phyloP scores from a whole-genome alignment of 2,113 vertebrate genomes.

The Cephalophus harveyi region DNA sequence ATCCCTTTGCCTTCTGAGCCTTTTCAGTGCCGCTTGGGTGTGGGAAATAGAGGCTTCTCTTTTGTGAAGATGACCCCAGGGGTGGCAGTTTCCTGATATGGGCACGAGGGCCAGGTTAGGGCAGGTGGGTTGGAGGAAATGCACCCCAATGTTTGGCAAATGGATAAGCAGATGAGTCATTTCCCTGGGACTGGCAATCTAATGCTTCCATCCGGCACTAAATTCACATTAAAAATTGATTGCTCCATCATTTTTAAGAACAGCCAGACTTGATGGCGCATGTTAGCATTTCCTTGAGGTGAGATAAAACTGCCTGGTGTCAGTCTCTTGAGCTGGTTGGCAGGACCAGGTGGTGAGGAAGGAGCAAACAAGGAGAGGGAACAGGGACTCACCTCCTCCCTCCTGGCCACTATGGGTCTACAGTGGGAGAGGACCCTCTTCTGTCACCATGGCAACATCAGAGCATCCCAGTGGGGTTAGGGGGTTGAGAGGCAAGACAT shows the following conservation, averaged over 20 bases:
- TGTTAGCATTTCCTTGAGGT: constrained; percentile 54
- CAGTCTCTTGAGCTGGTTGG: not conserved
- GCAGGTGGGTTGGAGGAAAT: not conserved
- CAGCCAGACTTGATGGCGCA: not conserved
- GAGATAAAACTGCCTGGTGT: constrained; percentile 6
- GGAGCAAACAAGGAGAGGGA: not conserved
- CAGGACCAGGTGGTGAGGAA: not conserved
- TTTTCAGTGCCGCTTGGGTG: not conserved
- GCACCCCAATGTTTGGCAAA: not conserved
- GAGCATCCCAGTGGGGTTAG: not conserved
- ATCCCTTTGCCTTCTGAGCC: not conserved
- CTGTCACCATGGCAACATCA: constrained; percentile 59
- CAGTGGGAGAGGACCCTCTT: not conserved
- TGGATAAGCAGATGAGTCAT: constrained; percentile 16
- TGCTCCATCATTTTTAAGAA: constrained; percentile 31
- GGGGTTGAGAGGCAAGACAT: not conserved
- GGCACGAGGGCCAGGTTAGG: not conserved
- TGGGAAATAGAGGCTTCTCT: not conserved
- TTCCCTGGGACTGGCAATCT: not conserved
- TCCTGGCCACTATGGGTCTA: not conserved
- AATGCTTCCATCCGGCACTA: not conserved
- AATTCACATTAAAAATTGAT: constrained; percentile 42
- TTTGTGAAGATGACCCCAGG: not conserved
- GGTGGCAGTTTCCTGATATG: no score
- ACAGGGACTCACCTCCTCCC: not conserved